Conservation (phyloP, 2,888 invertebrate species). For the Perizoma flavofasciatum region DNA sequence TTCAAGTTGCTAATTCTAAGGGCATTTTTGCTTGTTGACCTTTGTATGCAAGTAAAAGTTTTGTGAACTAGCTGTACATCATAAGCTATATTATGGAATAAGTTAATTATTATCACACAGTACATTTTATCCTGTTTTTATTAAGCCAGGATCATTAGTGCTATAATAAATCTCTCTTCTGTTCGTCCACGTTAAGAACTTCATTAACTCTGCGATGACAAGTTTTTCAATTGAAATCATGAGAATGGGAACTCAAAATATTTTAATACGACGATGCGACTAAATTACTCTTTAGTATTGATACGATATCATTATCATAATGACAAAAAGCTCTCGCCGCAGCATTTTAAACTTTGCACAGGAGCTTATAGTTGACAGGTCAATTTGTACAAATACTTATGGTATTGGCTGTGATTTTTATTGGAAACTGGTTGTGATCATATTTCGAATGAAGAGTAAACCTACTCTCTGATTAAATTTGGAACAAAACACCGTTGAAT, state of each 20-base stretch:
- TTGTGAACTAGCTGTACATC: constrained; percentile 8
- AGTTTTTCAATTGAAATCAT: constrained; percentile 66
- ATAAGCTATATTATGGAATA: constrained; percentile 10
- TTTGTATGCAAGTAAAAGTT: no score
- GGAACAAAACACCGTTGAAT: no score
- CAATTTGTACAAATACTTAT: constrained; percentile 46
- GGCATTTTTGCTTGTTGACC: no score
- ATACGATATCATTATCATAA: constrained; percentile 29
- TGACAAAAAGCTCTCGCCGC: constrained; percentile 18
- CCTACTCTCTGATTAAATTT: not conserved
- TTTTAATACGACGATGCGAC: constrained; percentile 65
- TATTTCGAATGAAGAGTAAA: constrained; percentile 5
- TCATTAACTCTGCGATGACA: constrained; percentile 65
- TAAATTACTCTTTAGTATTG: constrained; percentile 22
- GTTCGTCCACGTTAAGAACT: constrained; percentile 39
- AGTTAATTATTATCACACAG: constrained; percentile 25
- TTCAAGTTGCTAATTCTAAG: no score
- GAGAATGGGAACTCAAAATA: constrained; percentile 60
- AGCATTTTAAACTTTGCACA: constrained; percentile 21
- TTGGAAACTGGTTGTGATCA: constrained; percentile 20
- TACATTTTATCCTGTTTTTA: constrained; percentile 56
- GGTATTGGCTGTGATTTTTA: constrained; percentile 36
- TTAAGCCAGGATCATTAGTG: constrained; percentile 67
- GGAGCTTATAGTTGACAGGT: constrained; percentile 43
- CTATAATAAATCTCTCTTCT: constrained; percentile 71